These are phyloP conservation scores for Bradypodion ventrale DNA, from an alignment of 2,797 vertebrate genomes.

Conservation along the genomic window DNA sequence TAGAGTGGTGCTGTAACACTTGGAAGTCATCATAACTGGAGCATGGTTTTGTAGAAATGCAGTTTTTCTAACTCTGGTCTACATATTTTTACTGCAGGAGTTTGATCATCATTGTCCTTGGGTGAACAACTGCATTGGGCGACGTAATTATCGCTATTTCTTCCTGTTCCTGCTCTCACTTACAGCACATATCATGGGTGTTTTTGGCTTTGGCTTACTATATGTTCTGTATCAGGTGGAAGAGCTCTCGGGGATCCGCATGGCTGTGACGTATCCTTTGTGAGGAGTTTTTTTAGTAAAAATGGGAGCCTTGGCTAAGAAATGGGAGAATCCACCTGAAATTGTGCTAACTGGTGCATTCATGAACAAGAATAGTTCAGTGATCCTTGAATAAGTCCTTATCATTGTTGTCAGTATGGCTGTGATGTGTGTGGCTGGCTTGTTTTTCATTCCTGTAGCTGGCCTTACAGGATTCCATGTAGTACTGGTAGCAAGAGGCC, in stretches of 20 bases:
- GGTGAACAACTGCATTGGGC: conserved; percentile 98
- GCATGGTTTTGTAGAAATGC: not conserved
- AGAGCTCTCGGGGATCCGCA: conserved; percentile 85
- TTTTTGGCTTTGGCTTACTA: conserved; percentile 93
- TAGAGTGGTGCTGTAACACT: not conserved
- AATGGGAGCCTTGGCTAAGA: not conserved
- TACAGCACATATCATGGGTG: conserved; percentile 91
- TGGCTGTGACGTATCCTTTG: conserved; percentile 93
- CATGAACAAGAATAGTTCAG: not conserved
- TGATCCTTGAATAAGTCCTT: conserved; percentile 60
- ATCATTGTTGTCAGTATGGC: conserved; percentile 84
- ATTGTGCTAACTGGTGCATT: not conserved
- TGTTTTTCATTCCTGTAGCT: conserved; percentile 96
- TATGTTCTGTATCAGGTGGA: conserved; percentile 90
- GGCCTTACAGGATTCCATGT: conserved; percentile 97
- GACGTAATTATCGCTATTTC: conserved; percentile 97
- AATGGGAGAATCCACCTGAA: no score
- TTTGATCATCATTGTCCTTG: conserved; percentile 99
- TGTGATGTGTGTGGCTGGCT: conserved; percentile 95
- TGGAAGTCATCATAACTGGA: not conserved
- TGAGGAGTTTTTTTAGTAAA: not conserved
- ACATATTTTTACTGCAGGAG: conserved; percentile 78
- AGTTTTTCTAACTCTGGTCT: not conserved
- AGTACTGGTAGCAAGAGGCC: conserved; percentile 94
- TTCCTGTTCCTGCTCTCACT: conserved; percentile 97